Evolutionary conservation across 1,140 invertebrate species (phyloP), one percentile per base, ranked within the genome.

Genomic region (Agrypnia vestita): DNA sequence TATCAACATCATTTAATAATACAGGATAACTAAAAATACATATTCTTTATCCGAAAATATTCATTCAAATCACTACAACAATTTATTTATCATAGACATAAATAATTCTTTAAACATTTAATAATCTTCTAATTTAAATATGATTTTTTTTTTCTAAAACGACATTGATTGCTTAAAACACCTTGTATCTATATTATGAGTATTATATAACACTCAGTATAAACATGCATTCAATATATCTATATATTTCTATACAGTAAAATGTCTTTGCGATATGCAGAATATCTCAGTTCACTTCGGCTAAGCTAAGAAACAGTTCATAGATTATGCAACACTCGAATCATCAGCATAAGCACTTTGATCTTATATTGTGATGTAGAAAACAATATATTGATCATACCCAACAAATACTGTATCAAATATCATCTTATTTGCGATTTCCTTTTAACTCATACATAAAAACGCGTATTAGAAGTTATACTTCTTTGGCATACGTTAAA

Each of bases 81-180:
- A 53, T 55, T 55, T 12, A 43, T 62, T 47, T 47, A 51, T 17
- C 15, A 71, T 13, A 44, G 25, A 25, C 35, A 46, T 44, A 25
- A 25, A 67, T 67, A 67, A 67, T 44, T 67, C 15, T 1, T 67
- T 46, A 12, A 46, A 12, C 35, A 67, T 17, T 15, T n/a, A 15
- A 44, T 35, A 13, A 44, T 9, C 13, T 25, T 67, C 35, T 44
- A 15, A 12, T n/a, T 11, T 12, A 67, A 3, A 46, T 67, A 25
- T 44, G 4, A 25, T 67, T 15, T 43, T 25, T 9, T 0, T 15
- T 71, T 17, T 47, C 44, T 71, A 71, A 71, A 35, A 64, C 35
- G 61, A 64, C 61, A 64, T 13, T 64, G 61, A 64, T 64, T 64
- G 61, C 61, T 64, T 43, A 35, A n/a, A 3, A 64, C 61, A 64